Conservation (phyloP, 53 echinoderm and acorn worm species). For the Arbacia lixula region DNA sequence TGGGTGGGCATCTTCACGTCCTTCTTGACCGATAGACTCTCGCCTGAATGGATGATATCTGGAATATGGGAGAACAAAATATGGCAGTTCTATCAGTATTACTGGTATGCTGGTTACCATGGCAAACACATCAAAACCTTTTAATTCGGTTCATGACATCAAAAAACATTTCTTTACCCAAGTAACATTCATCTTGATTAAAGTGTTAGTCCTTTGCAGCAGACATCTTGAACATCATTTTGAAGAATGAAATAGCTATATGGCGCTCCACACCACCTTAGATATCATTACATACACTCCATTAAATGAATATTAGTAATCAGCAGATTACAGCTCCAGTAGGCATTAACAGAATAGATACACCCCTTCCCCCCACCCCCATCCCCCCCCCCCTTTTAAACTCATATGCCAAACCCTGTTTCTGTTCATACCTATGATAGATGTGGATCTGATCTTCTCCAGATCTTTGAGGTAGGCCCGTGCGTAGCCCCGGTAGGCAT, state of each 20-base stretch:
- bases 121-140: too few species aligned
- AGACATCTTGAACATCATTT: not conserved
- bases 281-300: too few species aligned
- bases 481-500: conserved; percentile 95
- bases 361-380: too few species aligned
- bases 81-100: not conserved
- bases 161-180: not conserved
- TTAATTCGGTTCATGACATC: not conserved
- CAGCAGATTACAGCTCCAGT: too few species aligned
- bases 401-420: not conserved
- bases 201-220: not conserved
- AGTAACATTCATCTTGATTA: not conserved
- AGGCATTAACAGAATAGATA: too few species aligned
- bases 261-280: too few species aligned
- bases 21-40: conserved; percentile 91
- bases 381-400: too few species aligned
- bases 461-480: conserved; percentile 92
- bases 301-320: too few species aligned
- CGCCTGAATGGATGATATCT: conserved; percentile 99
- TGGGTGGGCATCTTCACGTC: conserved; percentile 98
- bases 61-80: conserved; percentile 38
- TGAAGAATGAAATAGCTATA: not conserved
- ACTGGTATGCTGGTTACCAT: too few species aligned
- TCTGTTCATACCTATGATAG: conserved; percentile 83
- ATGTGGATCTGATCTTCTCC: conserved; percentile 88